Evolutionary conservation across 2,113 vertebrate species (phyloP).

Genomic region (Malurus elegans): DNA sequence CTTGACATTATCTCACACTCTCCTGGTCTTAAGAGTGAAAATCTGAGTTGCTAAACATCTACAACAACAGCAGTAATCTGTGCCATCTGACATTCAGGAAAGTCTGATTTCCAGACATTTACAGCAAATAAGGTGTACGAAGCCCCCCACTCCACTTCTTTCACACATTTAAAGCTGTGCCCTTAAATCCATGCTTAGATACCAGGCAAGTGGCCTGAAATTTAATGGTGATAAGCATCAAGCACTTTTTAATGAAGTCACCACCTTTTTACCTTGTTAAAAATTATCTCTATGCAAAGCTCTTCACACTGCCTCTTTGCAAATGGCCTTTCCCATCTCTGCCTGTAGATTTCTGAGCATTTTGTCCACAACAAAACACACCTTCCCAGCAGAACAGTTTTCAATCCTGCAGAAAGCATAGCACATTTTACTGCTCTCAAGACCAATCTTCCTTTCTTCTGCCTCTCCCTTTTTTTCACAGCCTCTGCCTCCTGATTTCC

Average conservation of each 20-base stretch:
- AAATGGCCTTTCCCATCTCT: neutral
- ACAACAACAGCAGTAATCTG: neutral
- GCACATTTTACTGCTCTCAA: neutral
- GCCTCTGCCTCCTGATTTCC: neutral
- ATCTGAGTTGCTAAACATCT: neutral
- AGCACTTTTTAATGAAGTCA: neutral
- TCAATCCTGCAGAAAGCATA: neutral
- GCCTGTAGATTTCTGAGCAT: neutral
- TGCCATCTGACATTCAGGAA: neutral
- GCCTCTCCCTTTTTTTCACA: neutral
- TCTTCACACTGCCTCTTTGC: neutral
- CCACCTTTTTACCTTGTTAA: neutral
- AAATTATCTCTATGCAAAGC: neutral
- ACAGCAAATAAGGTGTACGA: neutral
- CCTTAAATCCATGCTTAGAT: neutral
- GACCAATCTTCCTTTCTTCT: neutral
- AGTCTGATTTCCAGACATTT: neutral
- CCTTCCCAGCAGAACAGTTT: neutral
- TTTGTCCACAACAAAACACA: neutral
- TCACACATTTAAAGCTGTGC: neutral
- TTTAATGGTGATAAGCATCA: neutral
- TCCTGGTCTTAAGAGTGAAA: neutral
- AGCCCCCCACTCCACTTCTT: accelerated
- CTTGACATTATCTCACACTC: neutral
- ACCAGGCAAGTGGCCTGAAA: neutral